Percentiles rank a stretch among this genome's conserved stretches.
phyloP scores from a whole-genome alignment of 1,140 invertebrate genomes.

The Acarapis woodi region DNA sequence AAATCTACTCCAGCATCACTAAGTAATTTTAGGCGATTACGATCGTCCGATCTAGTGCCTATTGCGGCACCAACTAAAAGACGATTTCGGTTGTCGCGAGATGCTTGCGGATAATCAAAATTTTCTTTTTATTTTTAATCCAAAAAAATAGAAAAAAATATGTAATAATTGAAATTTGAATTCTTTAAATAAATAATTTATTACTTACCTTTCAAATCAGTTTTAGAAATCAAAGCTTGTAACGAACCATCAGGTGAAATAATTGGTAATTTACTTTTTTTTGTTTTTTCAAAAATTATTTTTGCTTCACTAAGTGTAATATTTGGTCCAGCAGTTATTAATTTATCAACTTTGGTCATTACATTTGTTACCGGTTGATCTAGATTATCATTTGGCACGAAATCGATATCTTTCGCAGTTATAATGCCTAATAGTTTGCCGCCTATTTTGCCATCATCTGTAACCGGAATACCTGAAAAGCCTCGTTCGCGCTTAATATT shows the following conservation, averaged over 20 bases:
- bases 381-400: conserved; percentile 32
- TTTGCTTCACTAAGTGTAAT: conserved; percentile 80
- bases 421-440: conserved; percentile 79
- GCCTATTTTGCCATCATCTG: conserved; percentile 70
- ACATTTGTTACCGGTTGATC: conserved; percentile 27
- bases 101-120: conserved; percentile 76
- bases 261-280: conserved; percentile 88
- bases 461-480: conserved; percentile 90
- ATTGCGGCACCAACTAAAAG: conserved; percentile 86
- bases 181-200: too few relatives aligned
- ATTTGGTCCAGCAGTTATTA: conserved; percentile 59
- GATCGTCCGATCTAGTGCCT: conserved; percentile 60
- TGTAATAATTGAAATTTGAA: too few relatives aligned
- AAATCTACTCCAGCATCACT: conserved; percentile 84
- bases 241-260: conserved; percentile 61
- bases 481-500: conserved; percentile 65
- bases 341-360: conserved; percentile 60
- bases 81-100: conserved; percentile 92
- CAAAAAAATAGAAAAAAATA: too few relatives aligned
- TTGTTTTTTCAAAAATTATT: conserved; percentile 72
- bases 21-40: conserved; percentile 40
- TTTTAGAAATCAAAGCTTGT: conserved; percentile 78
- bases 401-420: conserved; percentile 93
- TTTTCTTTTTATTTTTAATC: too few relatives aligned
- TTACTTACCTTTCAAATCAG: conserved; percentile 92